Evolutionary conservation across 2,888 invertebrate species (phyloP).

Genomic region (Sesamia inferens): DNA sequence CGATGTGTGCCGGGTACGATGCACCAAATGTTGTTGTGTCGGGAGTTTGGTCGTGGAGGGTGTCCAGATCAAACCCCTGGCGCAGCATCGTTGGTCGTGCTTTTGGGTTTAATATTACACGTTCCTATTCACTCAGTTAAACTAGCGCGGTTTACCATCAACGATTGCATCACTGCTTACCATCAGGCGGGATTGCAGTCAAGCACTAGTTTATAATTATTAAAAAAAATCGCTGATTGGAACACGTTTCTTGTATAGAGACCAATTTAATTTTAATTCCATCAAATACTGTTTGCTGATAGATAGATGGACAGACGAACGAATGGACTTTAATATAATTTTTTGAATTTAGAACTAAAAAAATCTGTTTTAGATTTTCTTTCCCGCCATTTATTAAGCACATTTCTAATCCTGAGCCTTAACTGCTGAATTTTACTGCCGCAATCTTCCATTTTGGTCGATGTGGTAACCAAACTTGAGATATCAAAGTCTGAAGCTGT

Average conservation of each 20-base stretch:
- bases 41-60: no score
- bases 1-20: no score
- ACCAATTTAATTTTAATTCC: no score
- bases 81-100: no score
- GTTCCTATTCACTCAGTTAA: no score
- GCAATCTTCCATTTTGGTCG: constrained; percentile 1
- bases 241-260: neutral
- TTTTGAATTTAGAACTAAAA: neutral
- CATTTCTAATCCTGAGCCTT: constrained; percentile 20
- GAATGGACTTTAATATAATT: neutral
- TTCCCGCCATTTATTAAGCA: constrained; percentile 29
- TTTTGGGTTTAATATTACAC: no score
- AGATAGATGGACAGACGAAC: neutral
- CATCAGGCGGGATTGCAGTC: no score
- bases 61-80: no score
- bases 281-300: neutral
- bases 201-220: no score
- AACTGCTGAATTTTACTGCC: constrained; percentile 9
- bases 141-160: no score
- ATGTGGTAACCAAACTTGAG: constrained; percentile 5
- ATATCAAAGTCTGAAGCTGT: constrained; percentile 13
- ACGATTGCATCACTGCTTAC: no score
- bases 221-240: neutral
- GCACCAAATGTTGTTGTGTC: no score
- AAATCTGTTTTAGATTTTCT: constrained; percentile 28